Base-by-base conservation (phyloP, 2,888 invertebrate species). In the Noctua comes region DNA sequence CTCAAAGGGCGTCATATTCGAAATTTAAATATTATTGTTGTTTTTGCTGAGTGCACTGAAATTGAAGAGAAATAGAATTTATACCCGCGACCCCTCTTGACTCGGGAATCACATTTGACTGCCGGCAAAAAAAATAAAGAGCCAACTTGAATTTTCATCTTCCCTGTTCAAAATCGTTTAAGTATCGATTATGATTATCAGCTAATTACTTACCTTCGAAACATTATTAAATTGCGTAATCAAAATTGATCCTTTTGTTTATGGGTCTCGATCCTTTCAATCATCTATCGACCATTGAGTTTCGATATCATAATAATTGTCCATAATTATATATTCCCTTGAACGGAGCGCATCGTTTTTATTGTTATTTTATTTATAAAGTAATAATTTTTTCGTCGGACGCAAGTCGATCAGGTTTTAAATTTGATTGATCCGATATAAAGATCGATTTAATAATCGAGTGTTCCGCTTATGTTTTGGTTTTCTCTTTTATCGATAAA, bases 361-460 rank as follows among this genome's bases (percentile, higher is more conserved):
- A 97, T 97, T 97, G 96, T 96, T 97, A 97, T 97, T 97, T 97
- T 97, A 97, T 97, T 97, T 97, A 97, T 96, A 96, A 96, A 96
- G 95, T 96, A 95, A 96, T 96, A 96, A 95, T 96, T 96, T 96
- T 95, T 95, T 95, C 94, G 92, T 94, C 94, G 93, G 93, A 92
- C 94, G 93, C 94, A 94, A 95, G 93, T 95, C 94, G 94, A 96
- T 96, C 95, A 95, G 93, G 95, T 95, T 96, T 96, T 95, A 95
- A 96, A 96, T 96, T 96, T 96, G 97, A 97, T 97, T 97, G 96
- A 96, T 96, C 96, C 95, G 96, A 96, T 96, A 96, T 95, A 95
- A 96, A 95, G 95, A 96, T 96, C 96, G 95, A 96, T 96, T 97
- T 96, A 95, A 95, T 96, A 95, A 96, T 94, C 93, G 93, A 93